phyloP scores from a whole-genome alignment of 1,140 invertebrate species.

The Apis mellifera region DNA sequence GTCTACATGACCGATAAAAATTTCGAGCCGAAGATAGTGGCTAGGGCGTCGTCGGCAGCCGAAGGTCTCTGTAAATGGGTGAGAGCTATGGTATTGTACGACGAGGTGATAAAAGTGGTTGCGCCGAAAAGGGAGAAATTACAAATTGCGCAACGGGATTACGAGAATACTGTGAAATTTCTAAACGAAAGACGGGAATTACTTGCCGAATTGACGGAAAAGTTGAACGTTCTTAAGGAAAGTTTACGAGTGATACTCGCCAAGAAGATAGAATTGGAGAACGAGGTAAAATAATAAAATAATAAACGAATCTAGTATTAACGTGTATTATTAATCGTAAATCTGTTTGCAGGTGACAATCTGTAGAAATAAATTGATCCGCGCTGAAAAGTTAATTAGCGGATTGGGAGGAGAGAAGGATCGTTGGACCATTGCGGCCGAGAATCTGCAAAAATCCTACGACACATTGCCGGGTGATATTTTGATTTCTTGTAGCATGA shows the following conservation, averaged over 20 bases:
- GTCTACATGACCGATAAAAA: conserved; percentile 85
- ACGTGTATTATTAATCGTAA: too few species aligned
- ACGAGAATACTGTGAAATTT: conserved; percentile 83
- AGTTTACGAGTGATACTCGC: conserved; percentile 77
- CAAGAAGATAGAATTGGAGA: conserved; percentile 83
- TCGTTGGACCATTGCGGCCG: conserved; percentile 84
- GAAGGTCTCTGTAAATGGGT: conserved; percentile 89
- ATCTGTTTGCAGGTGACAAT: conserved; percentile 79
- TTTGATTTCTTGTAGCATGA: conserved; percentile 84
- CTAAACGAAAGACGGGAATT: conserved; percentile 83
- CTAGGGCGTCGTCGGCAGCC: conserved; percentile 87
- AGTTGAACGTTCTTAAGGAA: conserved; percentile 82
- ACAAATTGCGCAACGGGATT: conserved; percentile 82
- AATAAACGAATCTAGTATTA: too few species aligned
- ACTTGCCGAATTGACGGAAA: conserved; percentile 83
- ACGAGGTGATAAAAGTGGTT: conserved; percentile 86
- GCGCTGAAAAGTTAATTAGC: conserved; percentile 84
- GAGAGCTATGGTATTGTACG: conserved; percentile 88
- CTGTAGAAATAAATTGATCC: conserved; percentile 86
- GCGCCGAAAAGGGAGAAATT: conserved; percentile 84
- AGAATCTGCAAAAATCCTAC: conserved; percentile 81
- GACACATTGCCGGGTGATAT: conserved; percentile 86
- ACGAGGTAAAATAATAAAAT: conserved; percentile 63
- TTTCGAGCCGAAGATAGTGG: conserved; percentile 86
- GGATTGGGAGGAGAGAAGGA: conserved; percentile 87